phyloP scores from a whole-genome alignment of 2,113 vertebrate species.

The Ahaetulla prasina region DNA sequence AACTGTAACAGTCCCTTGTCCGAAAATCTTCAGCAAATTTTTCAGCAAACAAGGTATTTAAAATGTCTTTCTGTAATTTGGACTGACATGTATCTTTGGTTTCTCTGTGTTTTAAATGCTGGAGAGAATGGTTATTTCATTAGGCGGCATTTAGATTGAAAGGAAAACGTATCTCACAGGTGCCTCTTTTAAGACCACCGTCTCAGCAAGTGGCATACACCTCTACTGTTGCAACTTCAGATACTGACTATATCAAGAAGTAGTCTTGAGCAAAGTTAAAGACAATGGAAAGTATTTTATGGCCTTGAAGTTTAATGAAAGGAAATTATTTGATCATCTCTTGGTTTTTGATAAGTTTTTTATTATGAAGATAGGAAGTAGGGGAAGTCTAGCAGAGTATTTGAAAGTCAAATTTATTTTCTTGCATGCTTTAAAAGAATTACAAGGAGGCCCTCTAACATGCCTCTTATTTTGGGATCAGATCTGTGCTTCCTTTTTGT shows the following conservation, averaged over 20 bases:
- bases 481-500: background rate
- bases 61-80: background rate
- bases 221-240: background rate
- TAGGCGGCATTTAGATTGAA: background rate
- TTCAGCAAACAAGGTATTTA: constrained; percentile 71
- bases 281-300: background rate
- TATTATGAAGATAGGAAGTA: background rate
- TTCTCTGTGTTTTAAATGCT: background rate
- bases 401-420: background rate
- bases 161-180: background rate
- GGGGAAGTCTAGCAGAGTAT: background rate
- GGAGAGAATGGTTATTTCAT: background rate
- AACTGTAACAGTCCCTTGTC: constrained; percentile 77
- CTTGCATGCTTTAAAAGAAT: background rate
- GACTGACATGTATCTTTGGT: background rate
- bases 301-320: background rate
- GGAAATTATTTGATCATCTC: background rate
- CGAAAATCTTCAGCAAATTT: constrained; percentile 66
- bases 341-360: background rate
- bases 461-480: background rate
- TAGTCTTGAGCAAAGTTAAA: background rate
- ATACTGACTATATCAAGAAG: background rate
- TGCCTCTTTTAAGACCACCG: background rate
- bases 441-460: background rate
- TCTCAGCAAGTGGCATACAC: background rate